A percentile compares a stretch with the other conserved stretches of the same genome.
These are phyloP conservation scores for Acleris sparsana DNA, from an alignment of 2,888 invertebrate species.

Conservation along the genomic window DNA sequence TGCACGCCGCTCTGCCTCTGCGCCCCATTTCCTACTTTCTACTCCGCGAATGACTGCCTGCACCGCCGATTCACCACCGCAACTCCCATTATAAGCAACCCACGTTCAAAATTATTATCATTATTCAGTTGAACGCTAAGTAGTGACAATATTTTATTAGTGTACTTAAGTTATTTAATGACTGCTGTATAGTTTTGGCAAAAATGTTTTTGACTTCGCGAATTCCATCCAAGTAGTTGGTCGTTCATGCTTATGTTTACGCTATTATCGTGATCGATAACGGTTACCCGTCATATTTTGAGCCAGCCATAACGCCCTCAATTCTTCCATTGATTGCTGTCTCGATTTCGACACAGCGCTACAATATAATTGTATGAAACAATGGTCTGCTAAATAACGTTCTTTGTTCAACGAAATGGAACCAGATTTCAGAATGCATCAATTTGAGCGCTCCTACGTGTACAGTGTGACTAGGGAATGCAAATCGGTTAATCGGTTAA, in stretches of 20 bases:
- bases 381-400: slow-evolving; percentile 58
- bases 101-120: slow-evolving; percentile 44
- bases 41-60: slow-evolving; percentile 43
- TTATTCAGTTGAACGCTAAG: slow-evolving; percentile 39
- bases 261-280: slow-evolving; percentile 6
- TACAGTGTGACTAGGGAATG: too few relatives aligned
- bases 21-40: slow-evolving; percentile 58
- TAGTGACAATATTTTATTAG: slow-evolving; percentile 22
- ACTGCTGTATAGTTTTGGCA: too few relatives aligned
- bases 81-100: slow-evolving; percentile 46
- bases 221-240: background rate
- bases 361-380: slow-evolving; percentile 58
- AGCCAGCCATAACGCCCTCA: slow-evolving; percentile 38
- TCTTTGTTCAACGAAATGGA: slow-evolving; percentile 58
- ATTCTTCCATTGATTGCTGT: slow-evolving; percentile 42
- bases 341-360: slow-evolving; percentile 44
- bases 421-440: slow-evolving; percentile 58
- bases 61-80: slow-evolving; percentile 41
- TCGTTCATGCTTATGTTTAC: background rate
- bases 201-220: too few relatives aligned
- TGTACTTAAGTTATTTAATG: too few relatives aligned
- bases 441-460: slow-evolving; percentile 65
- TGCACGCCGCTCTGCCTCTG: slow-evolving; percentile 44
- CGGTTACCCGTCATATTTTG: slow-evolving; percentile 11
- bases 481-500: too few relatives aligned